These are phyloP conservation scores for Allophyes oxyacanthae DNA, from an alignment of 2,888 invertebrate genomes.

Conservation along the genomic window DNA sequence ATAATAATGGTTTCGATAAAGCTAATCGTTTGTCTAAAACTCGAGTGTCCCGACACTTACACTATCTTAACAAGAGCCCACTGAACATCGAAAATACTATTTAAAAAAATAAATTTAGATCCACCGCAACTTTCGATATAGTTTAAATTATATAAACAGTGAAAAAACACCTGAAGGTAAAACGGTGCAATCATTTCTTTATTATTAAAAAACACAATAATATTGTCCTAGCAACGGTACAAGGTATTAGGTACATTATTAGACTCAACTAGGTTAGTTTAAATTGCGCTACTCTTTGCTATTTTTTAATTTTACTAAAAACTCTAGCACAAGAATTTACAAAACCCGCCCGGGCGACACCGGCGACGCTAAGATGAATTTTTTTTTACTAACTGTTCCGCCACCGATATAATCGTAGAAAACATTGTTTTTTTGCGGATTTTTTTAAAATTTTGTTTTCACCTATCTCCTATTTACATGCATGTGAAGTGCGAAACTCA, in stretches of 20 bases:
- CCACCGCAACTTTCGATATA: slow-evolving; percentile 67
- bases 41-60: slow-evolving; percentile 44
- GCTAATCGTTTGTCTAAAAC: slow-evolving; percentile 44
- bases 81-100: slow-evolving; percentile 45
- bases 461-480: slow-evolving; percentile 82
- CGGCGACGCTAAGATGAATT: slow-evolving; percentile 71
- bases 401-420: slow-evolving; percentile 75
- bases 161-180: slow-evolving; percentile 67
- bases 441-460: slow-evolving; percentile 69
- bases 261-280: slow-evolving; percentile 84
- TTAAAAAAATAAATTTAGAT: slow-evolving; percentile 81
- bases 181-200: slow-evolving; percentile 80
- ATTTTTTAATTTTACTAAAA: slow-evolving; percentile 83
- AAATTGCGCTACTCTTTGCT: slow-evolving; percentile 87
- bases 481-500: slow-evolving; percentile 81
- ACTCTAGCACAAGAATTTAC: slow-evolving; percentile 78
- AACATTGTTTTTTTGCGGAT: slow-evolving; percentile 79
- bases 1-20: slow-evolving; percentile 45
- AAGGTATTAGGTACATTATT: slow-evolving; percentile 82
- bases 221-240: slow-evolving; percentile 85
- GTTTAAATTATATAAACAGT: slow-evolving; percentile 63
- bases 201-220: slow-evolving; percentile 73
- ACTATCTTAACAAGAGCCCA: slow-evolving; percentile 38
- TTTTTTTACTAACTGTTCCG: slow-evolving; percentile 74
- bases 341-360: slow-evolving; percentile 62